Base-by-base conservation (phyloP, 1,140 invertebrate genomes). In the Ceratosolen solmsi region DNA sequence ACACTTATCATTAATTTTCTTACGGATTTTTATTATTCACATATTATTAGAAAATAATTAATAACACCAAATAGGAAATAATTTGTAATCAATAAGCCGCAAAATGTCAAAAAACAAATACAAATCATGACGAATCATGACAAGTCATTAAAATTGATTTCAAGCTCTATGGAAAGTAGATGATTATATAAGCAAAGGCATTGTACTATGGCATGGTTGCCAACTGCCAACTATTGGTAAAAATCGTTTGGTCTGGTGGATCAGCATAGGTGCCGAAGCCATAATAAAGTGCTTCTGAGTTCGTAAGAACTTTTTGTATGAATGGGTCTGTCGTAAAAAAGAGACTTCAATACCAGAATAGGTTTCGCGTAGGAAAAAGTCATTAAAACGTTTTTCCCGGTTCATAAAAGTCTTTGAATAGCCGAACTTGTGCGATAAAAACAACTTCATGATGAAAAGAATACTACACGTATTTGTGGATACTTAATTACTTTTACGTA, bases 351-450 rank as follows among this genome's bases (percentile, higher is more conserved):
- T 68, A 38, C 20, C 0, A 68, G 63, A 68, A 68, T 68, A 68
- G 63, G 9, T 68, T 68, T n/a, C 2, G 63, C 38, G 22, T 68
- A 68, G 63, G 63, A 68, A 68, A 65, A 68, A 68, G 33, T 68
- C 63, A 68, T 68, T 22, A 54, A 68, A 68, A n/a, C 33, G 36
- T 68, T 68, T 68, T 38, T 38, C 33, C 15, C 20, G 63, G 36
- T 68, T 68, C 36, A 68, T 68, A 68, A 68, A 68, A 68, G 27
- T 20, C n/a, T 68, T 68, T 38, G 33, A 68, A 68, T 38, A 38
- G 63, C 22, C 38, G 8, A 68, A 38, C 17, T 68, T 68, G 5
- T 22, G 22, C 17, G 63, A 68, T 68, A 68, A 68, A 68, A 38
- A 13, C 63, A 68, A 68, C 20, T n/a, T n/a, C 22, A 38, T 36